Evolutionary conservation across 2,797 vertebrate genomes (phyloP).

Genomic region (Naso thynnoides): DNA sequence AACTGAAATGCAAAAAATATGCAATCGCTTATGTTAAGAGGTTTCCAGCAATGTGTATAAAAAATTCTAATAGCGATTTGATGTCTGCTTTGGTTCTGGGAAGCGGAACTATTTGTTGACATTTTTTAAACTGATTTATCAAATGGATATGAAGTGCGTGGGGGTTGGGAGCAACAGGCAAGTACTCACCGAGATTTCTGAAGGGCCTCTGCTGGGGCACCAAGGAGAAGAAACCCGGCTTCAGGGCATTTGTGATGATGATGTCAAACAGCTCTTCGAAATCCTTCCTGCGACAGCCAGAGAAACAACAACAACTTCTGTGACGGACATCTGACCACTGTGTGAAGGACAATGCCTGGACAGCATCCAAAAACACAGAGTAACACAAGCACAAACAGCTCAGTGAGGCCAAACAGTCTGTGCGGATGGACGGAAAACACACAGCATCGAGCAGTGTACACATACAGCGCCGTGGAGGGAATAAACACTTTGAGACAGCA

Average conservation of each 20-base stretch:
- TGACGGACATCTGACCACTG: slow-evolving; percentile 1
- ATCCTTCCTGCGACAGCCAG: slow-evolving; percentile 85
- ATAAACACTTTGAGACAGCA: slow-evolving; percentile 45
- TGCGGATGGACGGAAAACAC: slow-evolving; percentile 31
- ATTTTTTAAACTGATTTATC: neutral
- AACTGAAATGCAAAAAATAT: neutral
- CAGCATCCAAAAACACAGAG: slow-evolving; percentile 24
- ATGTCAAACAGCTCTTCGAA: slow-evolving; percentile 94
- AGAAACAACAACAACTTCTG: slow-evolving; percentile 41
- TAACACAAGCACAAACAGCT: slow-evolving; percentile 31
- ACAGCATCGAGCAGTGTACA: slow-evolving; percentile 27
- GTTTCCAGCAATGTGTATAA: too few species aligned
- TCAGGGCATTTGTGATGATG: slow-evolving; percentile 95
- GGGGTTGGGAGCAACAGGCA: neutral
- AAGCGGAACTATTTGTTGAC: neutral
- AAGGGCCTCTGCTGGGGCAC: slow-evolving; percentile 93
- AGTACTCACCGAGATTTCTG: slow-evolving; percentile 90
- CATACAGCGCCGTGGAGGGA: neutral
- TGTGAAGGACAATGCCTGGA: slow-evolving; percentile 36
- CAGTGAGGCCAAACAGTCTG: slow-evolving; percentile 20
- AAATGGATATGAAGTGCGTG: neutral
- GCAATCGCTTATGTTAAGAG: too few species aligned
- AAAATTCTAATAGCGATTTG: neutral
- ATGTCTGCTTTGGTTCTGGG: neutral
- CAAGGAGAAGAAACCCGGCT: slow-evolving; percentile 96